These are phyloP conservation scores for Callipepla californica DNA, from an alignment of 2,113 vertebrate species.

Conservation along the genomic window DNA sequence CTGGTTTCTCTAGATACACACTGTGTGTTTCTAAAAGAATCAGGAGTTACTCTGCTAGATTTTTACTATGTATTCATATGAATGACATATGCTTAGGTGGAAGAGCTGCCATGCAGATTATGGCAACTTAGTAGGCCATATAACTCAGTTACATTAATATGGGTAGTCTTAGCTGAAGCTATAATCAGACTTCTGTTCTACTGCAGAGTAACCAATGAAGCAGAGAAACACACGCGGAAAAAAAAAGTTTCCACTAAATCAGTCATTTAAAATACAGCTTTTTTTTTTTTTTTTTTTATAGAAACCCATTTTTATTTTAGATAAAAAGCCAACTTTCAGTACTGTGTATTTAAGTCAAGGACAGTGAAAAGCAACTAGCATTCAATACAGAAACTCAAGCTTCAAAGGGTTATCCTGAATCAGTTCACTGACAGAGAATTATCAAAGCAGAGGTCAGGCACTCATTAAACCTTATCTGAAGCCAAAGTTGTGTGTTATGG, in stretches of 20 bases:
- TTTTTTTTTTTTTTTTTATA: conserved; percentile 48
- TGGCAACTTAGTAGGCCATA: neutral
- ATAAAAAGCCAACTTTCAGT: neutral
- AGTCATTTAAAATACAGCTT: conserved; percentile 71
- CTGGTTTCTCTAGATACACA: neutral
- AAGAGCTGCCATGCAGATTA: neutral
- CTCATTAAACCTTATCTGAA: conserved; percentile 85
- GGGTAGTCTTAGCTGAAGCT: neutral
- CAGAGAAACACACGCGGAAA: neutral
- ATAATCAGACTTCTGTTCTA: conserved; percentile 34
- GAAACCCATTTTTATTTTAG: neutral
- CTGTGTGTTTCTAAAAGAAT: neutral
- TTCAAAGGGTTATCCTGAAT: conserved; percentile 75
- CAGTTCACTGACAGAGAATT: conserved; percentile 72
- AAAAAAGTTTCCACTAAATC: conserved; percentile 64
- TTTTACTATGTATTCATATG: conserved; percentile 1
- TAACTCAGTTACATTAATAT: neutral
- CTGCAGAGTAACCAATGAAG: conserved; percentile 64
- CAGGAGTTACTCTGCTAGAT: neutral
- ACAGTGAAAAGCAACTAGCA: conserved; percentile 70
- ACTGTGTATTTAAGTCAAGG: conserved; percentile 62
- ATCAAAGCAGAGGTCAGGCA: conserved; percentile 82
- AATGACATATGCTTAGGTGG: neutral
- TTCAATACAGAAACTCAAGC: conserved; percentile 48
- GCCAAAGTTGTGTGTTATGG: conserved; percentile 79